These are phyloP conservation scores for Phataginus tetradactyla DNA, from an alignment of 2,797 vertebrate species.

Conservation along the genomic window DNA sequence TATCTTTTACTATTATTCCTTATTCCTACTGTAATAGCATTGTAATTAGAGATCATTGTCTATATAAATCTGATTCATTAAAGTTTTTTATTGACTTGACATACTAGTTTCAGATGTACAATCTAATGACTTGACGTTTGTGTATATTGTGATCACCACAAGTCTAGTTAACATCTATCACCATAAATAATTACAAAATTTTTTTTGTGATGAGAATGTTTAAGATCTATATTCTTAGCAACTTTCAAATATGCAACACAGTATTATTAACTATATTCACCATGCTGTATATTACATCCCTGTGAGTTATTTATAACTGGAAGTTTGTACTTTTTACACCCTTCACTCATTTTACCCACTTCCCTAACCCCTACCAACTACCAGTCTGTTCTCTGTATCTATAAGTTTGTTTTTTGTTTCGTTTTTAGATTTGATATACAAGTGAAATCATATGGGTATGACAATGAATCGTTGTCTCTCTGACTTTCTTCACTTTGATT, in stretches of 20 bases:
- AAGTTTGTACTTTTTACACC: neutral
- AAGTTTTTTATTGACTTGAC: neutral
- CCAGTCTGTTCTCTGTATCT: neutral
- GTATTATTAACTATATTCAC: neutral
- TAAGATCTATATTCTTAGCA: neutral
- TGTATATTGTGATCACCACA: neutral
- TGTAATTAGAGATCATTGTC: neutral
- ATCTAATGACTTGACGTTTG: neutral
- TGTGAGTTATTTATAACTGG: neutral
- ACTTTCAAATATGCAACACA: neutral
- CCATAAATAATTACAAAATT: neutral
- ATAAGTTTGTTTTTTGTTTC: neutral
- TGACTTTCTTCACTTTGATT: neutral
- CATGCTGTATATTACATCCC: neutral
- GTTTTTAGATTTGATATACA: neutral
- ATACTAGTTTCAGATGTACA: neutral
- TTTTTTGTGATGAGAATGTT: neutral
- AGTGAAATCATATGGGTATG: neutral
- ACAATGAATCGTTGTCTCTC: neutral
- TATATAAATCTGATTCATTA: conserved; percentile 2
- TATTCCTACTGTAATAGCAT: neutral
- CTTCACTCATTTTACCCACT: neutral
- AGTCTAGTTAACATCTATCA: neutral
- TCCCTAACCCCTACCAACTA: neutral
- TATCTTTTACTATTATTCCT: neutral